A percentile compares a stretch with the other conserved stretches of the same genome.
Evolutionary conservation across 92 coral and sea anemone species (phyloP).

Genomic region (Siderastrea radians): DNA sequence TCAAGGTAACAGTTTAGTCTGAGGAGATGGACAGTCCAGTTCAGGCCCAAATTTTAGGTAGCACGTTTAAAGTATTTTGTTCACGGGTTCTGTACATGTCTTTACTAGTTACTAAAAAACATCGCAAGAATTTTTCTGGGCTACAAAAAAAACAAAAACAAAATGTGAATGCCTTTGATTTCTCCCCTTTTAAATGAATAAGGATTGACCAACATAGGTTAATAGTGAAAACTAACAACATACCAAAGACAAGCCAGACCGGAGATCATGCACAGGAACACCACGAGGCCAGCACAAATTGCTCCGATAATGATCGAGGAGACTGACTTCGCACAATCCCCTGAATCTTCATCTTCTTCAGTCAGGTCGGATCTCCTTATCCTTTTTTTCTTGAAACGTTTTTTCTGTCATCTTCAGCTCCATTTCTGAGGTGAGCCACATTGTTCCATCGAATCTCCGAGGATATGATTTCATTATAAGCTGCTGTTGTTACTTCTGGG

Average conservation of each 20-base stretch:
- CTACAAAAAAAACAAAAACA: not conserved
- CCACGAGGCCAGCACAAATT: not conserved
- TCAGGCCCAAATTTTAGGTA: no score
- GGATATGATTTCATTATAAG: no score
- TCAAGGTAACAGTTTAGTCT: no score
- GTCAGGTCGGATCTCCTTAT: not conserved
- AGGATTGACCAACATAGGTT: no score
- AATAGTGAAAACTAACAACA: not conserved
- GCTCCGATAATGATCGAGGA: not conserved
- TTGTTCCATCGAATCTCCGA: not conserved
- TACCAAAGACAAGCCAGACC: not conserved
- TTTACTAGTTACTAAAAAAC: no score
- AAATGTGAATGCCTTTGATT: no score
- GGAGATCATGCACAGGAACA: not conserved
- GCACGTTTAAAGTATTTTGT: no score
- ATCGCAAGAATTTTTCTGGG: no score
- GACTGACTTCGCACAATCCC: not conserved
- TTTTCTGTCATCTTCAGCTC: not conserved
- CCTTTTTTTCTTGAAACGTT: not conserved
- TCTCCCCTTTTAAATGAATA: no score
- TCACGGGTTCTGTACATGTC: no score
- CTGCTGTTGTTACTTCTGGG: not conserved
- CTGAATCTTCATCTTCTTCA: not conserved
- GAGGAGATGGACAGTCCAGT: no score
- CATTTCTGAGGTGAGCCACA: not conserved